Evolutionary conservation across 2,888 invertebrate species (phyloP), one percentile per base, ranked within the genome.

Genomic region (Keiferia lycopersicella): DNA sequence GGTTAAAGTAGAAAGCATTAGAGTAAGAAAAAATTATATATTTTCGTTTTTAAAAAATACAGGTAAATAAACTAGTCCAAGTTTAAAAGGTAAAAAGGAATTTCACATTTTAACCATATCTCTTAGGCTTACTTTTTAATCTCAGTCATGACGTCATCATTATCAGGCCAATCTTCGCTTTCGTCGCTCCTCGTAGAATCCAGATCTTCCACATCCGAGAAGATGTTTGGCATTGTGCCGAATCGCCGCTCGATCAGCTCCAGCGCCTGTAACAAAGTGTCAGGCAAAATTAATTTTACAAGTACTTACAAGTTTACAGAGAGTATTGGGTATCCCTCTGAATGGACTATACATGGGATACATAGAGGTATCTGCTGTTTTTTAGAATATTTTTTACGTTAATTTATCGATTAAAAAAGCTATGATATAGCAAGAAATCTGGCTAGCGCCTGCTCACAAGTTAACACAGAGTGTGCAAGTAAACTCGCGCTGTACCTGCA

Each of bases 171-270:
- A 38, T 83, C 87, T 0, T 83, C 82, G 66, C 78, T 83, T 56
- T 82, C 85, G 7, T 86, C 87, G 70, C 81, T 81, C 69, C 84
- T 73, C 65, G 87, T 76, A 63, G 84, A 74, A 63, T 86, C 84
- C 59, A 82, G 71, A 34, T 80, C 84, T 67, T 88, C 88, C 12
- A 83, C 76, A 34, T 92, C 92, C 20, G 93, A 78, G 77, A 94
- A 93, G n/a, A 94, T 91, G 62, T 93, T 93, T 0, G 94, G 95
- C 76, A 94, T 94, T 60, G 93, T 83, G 16, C 95, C 95, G 73
- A 94, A 96, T 72, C 96, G 94, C 74, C 95, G 93, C 79, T 97
- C 96, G 63, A 97, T 95, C 74, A 97, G 89, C 83, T 97, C 97
- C 70, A 97, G 84, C 0, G 97, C 97, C 92, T 98, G 96, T 20